A percentile compares a stretch with the other conserved stretches of the same genome.
These are phyloP conservation scores for Hoplodrina blanda DNA, from an alignment of 2,888 invertebrate species.

Conservation along the genomic window DNA sequence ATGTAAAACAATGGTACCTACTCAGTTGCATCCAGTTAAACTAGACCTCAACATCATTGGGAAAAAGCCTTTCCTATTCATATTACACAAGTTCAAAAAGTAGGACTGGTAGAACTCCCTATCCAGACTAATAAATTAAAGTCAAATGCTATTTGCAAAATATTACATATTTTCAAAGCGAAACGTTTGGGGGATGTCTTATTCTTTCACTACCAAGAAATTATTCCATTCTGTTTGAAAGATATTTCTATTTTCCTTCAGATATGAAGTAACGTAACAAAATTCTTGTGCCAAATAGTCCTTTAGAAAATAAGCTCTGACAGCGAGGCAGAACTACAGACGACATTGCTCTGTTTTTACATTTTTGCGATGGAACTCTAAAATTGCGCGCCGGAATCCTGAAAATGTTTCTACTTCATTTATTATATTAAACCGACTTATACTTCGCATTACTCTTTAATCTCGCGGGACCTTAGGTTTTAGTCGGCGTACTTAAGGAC, in stretches of 20 bases:
- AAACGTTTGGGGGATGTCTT: not conserved
- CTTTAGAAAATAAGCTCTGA: conserved; percentile 52
- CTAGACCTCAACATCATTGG: too few relatives aligned
- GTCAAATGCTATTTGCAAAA: not conserved
- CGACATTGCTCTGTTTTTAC: conserved; percentile 54
- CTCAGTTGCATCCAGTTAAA: too few relatives aligned
- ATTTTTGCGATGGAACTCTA: conserved; percentile 50
- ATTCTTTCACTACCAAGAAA: not conserved
- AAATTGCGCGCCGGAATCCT: conserved; percentile 47
- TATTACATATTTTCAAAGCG: not conserved
- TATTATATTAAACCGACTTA: conserved; percentile 43
- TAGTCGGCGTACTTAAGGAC: conserved; percentile 15
- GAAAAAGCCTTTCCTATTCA: too few relatives aligned
- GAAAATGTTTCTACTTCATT: conserved; percentile 48
- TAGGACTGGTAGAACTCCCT: not conserved
- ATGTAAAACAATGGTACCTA: too few relatives aligned
- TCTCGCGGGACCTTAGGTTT: conserved; percentile 17
- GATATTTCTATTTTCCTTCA: conserved; percentile 36
- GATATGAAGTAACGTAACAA: conserved; percentile 38
- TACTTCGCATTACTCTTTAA: conserved; percentile 27
- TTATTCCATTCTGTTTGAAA: conserved; percentile 26
- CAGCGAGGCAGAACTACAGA: conserved; percentile 37
- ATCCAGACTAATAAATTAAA: not conserved
- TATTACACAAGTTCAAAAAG: not conserved
- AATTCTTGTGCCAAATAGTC: conserved; percentile 58